Conservation (phyloP, 64 coral and sea anemone species). For the Actinia tenebrosa region DNA sequence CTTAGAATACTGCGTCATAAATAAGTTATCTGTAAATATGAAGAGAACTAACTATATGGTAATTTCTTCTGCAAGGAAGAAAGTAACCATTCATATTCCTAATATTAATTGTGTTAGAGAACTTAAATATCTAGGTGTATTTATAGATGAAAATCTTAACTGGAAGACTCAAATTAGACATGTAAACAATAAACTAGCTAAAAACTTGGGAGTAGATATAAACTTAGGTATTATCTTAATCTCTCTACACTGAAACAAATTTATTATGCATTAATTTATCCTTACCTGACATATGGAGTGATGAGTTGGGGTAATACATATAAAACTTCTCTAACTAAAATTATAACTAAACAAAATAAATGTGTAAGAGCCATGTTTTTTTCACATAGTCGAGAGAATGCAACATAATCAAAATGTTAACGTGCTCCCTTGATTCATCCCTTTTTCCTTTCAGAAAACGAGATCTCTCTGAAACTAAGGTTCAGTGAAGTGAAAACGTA, state of each 20-base stretch:
- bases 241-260: background rate
- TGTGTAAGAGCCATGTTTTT: too few species aligned
- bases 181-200: slow-evolving; percentile 32
- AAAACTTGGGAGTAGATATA: slow-evolving; percentile 3
- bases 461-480: too few species aligned
- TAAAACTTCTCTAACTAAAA: too few species aligned
- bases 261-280: slow-evolving; percentile 7
- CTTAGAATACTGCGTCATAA: slow-evolving; percentile 30
- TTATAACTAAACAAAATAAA: too few species aligned
- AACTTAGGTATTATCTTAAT: background rate
- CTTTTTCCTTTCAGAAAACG: too few species aligned
- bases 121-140: slow-evolving; percentile 39
- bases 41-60: slow-evolving; percentile 31
- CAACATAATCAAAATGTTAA: too few species aligned
- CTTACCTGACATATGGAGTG: background rate
- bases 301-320: too few species aligned
- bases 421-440: too few species aligned
- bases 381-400: too few species aligned
- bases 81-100: slow-evolving; percentile 5
- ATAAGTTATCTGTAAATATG: slow-evolving; percentile 42
- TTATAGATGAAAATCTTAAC: slow-evolving; percentile 32
- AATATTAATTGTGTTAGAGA: slow-evolving; percentile 7
- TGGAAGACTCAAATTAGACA: slow-evolving; percentile 35
- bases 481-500: too few species aligned
- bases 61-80: slow-evolving; percentile 18